These are phyloP conservation scores for Xenopus petersii DNA, from an alignment of 2,797 vertebrate genomes.

Conservation along the genomic window DNA sequence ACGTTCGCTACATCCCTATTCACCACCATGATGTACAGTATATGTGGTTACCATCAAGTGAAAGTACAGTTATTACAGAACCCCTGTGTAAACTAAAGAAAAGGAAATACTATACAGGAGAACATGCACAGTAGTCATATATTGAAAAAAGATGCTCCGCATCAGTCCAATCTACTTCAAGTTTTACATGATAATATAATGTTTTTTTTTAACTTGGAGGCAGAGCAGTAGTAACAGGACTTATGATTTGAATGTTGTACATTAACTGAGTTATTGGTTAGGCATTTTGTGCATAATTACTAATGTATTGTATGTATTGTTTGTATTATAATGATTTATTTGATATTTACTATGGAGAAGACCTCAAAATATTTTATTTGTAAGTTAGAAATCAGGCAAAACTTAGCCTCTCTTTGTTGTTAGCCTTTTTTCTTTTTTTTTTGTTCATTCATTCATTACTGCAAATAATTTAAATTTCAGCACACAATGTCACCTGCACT, in stretches of 20 bases:
- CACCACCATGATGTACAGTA: not conserved
- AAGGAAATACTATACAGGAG: not conserved
- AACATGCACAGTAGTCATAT: not conserved
- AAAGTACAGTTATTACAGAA: not conserved
- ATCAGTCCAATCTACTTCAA: not conserved
- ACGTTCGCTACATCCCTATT: no score
- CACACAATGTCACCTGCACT: slow-evolving; percentile 92
- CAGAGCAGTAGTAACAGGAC: not conserved
- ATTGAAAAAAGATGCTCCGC: not conserved
- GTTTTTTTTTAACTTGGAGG: no score
- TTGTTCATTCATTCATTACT: slow-evolving; percentile 81
- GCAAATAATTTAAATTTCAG: slow-evolving; percentile 82
- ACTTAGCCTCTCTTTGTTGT: slow-evolving; percentile 42
- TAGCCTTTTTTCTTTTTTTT: slow-evolving; percentile 58
- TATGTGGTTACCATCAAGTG: not conserved
- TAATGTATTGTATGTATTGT: slow-evolving; percentile 24
- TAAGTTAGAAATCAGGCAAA: not conserved
- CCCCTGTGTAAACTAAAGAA: not conserved
- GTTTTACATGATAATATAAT: not conserved
- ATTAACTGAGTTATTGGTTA: no score
- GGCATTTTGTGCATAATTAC: slow-evolving; percentile 26
- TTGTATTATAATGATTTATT: not conserved
- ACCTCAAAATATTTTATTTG: not conserved
- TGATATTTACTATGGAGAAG: not conserved
- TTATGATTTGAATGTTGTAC: not conserved